Conservation (phyloP, 2,113 vertebrate genomes). For the Diglossa brunneiventris region DNA sequence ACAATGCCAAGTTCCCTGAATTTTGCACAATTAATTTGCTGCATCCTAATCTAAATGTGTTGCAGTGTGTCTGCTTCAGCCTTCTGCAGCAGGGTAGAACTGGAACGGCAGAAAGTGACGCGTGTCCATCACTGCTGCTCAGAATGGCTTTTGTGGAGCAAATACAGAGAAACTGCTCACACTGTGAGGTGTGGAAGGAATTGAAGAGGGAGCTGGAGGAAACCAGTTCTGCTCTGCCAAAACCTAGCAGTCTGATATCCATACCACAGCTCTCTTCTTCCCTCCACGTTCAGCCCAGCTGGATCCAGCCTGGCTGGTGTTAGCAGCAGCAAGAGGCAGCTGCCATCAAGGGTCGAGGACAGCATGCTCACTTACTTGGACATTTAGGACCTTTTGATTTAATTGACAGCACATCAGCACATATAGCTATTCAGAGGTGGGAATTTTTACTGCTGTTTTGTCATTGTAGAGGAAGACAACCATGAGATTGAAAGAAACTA, state of each 20-base stretch:
- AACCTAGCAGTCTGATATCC: background rate
- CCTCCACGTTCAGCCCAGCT: background rate
- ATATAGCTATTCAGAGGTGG: background rate
- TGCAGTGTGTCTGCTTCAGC: background rate
- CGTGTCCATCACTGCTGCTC: background rate
- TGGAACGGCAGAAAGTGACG: rapidly evolving
- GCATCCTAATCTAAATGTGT: background rate
- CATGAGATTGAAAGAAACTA: no score
- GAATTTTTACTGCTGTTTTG: background rate
- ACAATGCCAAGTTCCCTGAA: background rate
- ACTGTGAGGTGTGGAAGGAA: background rate
- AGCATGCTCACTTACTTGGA: background rate
- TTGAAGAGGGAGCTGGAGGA: background rate
- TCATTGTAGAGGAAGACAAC: background rate
- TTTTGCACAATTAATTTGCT: background rate
- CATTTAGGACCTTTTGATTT: background rate
- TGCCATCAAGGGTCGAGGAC: background rate
- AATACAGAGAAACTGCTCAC: background rate
- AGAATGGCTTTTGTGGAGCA: background rate
- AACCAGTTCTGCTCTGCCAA: background rate
- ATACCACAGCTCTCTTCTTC: background rate
- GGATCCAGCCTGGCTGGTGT: background rate
- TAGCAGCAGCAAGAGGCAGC: background rate
- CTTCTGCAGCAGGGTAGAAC: background rate
- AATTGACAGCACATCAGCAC: background rate